Base-by-base conservation (phyloP, 2,888 invertebrate species). In the Galeruca laticollis region DNA sequence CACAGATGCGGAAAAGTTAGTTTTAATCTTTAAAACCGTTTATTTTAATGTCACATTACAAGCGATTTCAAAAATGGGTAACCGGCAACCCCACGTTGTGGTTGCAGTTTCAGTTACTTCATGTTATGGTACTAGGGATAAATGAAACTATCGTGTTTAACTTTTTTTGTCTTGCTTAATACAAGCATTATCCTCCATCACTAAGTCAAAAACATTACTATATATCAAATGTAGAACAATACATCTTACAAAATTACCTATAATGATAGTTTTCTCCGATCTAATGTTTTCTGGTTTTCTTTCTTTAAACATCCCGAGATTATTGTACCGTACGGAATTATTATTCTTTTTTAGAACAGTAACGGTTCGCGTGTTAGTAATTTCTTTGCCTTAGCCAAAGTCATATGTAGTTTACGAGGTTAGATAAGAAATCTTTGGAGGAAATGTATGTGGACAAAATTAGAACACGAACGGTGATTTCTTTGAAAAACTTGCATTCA, bases 331-430 rank as follows among this genome's bases (percentile, higher is more conserved):
- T 51, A 21, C 51, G 20, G 21, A 51, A 10, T 51, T 51, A 18
- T 51, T 51, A 51, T 51, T 51, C 51, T 51, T 56, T 64, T 64
- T 64, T 64, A 56, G 54, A 20, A 56, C 54, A 21, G 43, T 64
- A 64, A 43, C 63, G 60, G 60, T 60, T 59, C 13, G 63, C 69
- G 63, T 60, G 69, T 43, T 51, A 9, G 51, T 69, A 69, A 69
- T 68, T 66, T 37, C 37, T 37, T 59, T 63, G 51, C 51, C 52
- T 49, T n/a, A 31, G 40, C 56, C 26, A 54, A 37, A 31, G 54
- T 64, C 56, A 31, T 56, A 62, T 59, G 63, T 69, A 63, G 69
- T 69, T 69, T 69, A 69, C 26, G 63, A 63, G 68, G 63, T 63
- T 63, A 62, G 68, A 69, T 69, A 69, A 59, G 69, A 63, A 54